phyloP scores from a whole-genome alignment of 2,888 invertebrate species.

The Hypercompe scribonia region DNA sequence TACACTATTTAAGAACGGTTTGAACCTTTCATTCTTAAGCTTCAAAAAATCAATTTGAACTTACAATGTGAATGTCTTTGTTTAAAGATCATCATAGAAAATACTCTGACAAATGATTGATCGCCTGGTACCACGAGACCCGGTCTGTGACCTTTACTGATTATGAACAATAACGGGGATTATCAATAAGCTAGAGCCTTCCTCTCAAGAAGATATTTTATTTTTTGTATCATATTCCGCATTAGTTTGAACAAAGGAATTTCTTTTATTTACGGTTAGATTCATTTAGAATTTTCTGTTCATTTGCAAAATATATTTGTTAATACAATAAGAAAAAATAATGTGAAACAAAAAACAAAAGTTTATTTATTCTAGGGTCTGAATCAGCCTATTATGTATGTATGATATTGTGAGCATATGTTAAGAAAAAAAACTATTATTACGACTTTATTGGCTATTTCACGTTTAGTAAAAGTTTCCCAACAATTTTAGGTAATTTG shows the following conservation, averaged over 20 bases:
- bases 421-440: too few relatives aligned
- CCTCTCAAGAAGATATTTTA: background rate
- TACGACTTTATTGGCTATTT: too few relatives aligned
- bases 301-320: too few relatives aligned
- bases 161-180: slow-evolving; percentile 6
- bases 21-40: background rate
- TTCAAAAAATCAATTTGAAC: slow-evolving; percentile 7
- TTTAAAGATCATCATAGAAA: slow-evolving; percentile 14
- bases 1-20: background rate
- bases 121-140: slow-evolving; percentile 16
- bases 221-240: background rate
- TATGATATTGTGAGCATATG: too few relatives aligned
- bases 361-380: too few relatives aligned
- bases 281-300: too few relatives aligned
- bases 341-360: too few relatives aligned
- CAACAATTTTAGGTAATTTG: too few relatives aligned
- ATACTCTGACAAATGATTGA: slow-evolving; percentile 10
- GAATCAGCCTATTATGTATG: too few relatives aligned
- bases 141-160: slow-evolving; percentile 24
- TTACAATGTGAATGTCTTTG: slow-evolving; percentile 11
- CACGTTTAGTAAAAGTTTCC: too few relatives aligned
- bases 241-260: background rate
- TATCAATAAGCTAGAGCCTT: background rate
- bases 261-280: background rate
- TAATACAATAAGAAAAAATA: too few relatives aligned